Conservation (phyloP, 2,888 invertebrate genomes). For the Serrognathus titanus region DNA sequence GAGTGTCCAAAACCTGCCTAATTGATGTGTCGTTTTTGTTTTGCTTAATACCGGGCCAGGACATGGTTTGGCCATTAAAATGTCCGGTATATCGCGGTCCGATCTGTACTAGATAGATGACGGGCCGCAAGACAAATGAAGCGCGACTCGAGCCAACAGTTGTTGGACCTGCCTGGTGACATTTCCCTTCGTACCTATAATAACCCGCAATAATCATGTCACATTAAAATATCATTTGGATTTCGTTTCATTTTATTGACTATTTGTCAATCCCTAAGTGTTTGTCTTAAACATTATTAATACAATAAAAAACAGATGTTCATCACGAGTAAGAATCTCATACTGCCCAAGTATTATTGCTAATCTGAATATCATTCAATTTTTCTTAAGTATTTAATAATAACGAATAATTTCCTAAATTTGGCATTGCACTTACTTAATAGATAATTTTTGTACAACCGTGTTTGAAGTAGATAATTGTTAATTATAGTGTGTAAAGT, state of each 20-base stretch:
- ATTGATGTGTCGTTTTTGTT: slow-evolving; percentile 69
- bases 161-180: slow-evolving; percentile 22
- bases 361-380: no score
- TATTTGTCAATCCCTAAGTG: slow-evolving; percentile 16
- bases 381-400: no score
- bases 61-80: slow-evolving; percentile 70
- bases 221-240: slow-evolving; percentile 33
- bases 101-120: slow-evolving; percentile 61
- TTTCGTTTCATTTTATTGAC: slow-evolving; percentile 26
- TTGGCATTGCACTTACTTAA: no score
- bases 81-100: slow-evolving; percentile 60
- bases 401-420: no score
- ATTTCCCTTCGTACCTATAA: slow-evolving; percentile 25
- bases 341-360: no score
- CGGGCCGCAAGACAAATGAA: slow-evolving; percentile 54
- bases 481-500: no score
- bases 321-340: no score
- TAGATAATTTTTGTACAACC: no score
- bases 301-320: not conserved
- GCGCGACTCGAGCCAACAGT: slow-evolving; percentile 31
- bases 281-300: not conserved
- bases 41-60: slow-evolving; percentile 60
- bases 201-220: slow-evolving; percentile 31
- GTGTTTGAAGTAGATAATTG: no score
- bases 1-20: slow-evolving; percentile 54